These are phyloP conservation scores for Podiceps cristatus DNA, from an alignment of 2,113 vertebrate species.

Conservation along the genomic window DNA sequence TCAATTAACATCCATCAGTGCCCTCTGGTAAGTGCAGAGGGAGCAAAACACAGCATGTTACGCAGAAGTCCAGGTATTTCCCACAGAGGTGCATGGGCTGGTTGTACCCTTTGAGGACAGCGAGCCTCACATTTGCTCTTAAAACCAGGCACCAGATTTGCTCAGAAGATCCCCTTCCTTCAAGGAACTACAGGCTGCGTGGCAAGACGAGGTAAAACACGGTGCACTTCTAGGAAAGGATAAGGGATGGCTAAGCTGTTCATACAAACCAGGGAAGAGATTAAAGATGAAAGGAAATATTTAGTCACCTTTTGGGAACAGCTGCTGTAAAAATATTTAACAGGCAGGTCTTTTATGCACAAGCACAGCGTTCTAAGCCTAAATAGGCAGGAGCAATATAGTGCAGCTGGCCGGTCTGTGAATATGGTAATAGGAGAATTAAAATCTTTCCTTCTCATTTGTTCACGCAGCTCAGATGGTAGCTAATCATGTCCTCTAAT, in stretches of 20 bases:
- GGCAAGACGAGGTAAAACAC: neutral
- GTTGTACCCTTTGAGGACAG: neutral
- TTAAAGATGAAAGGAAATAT: conserved; percentile 69
- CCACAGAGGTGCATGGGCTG: neutral
- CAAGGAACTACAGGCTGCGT: neutral
- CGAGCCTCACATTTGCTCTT: neutral
- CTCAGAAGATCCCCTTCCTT: neutral
- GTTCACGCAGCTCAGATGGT: neutral
- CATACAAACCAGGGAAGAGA: conserved; percentile 33
- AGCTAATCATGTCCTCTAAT: conserved; percentile 55
- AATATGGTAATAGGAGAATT: conserved; percentile 25
- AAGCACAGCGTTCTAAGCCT: neutral
- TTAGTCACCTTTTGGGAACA: conserved; percentile 67
- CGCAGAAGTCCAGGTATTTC: neutral
- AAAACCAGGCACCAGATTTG: neutral
- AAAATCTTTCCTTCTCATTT: conserved; percentile 50
- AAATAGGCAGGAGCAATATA: conserved; percentile 12
- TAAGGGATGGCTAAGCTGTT: conserved; percentile 15
- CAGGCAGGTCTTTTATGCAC: neutral
- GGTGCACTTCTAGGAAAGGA: neutral
- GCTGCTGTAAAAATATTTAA: conserved; percentile 63
- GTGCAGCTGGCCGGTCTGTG: conserved; percentile 18
- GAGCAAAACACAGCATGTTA: neutral
- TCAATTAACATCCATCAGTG: neutral
- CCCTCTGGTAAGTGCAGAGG: neutral